Evolutionary conservation across 2,888 invertebrate genomes (phyloP).

Genomic region (Melanostoma mellinum): DNA sequence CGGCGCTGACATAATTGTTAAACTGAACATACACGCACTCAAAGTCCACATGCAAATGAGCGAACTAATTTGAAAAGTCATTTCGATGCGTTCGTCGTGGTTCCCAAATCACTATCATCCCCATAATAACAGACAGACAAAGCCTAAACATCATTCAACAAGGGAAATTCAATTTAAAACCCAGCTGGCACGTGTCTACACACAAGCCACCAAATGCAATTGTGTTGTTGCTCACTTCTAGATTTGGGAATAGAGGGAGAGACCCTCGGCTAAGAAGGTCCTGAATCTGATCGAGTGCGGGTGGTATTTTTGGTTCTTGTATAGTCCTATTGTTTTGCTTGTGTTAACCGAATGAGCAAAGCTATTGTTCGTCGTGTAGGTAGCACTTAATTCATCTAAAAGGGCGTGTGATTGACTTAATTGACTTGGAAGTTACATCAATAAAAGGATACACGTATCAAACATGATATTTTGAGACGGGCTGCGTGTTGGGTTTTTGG

Average conservation of each 20-base stretch:
- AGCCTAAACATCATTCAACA: conserved; percentile 56
- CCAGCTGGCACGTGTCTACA: conserved; percentile 81
- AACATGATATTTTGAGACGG: conserved; percentile 35
- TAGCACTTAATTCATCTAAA: conserved; percentile 77
- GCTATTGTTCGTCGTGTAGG: conserved; percentile 48
- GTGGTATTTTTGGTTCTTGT: conserved; percentile 30
- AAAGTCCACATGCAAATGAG: conserved; percentile 62
- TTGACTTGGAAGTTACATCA: conserved; percentile 82
- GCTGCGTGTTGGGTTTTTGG: conserved; percentile 71
- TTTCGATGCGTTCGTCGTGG: conserved; percentile 54
- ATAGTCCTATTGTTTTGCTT: conserved; percentile 39
- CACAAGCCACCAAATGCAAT: conserved; percentile 70
- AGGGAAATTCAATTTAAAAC: conserved; percentile 82
- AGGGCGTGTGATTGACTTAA: conserved; percentile 82
- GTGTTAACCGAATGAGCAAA: conserved; percentile 53
- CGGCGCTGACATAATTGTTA: conserved; percentile 65
- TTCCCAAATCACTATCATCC: conserved; percentile 46
- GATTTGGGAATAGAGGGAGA: background rate
- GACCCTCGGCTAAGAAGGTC: background rate
- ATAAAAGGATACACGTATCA: conserved; percentile 61
- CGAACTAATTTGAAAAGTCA: conserved; percentile 66
- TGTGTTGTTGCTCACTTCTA: conserved; percentile 68
- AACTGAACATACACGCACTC: conserved; percentile 45
- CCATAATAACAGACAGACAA: conserved; percentile 42
- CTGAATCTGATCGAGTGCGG: conserved; percentile 61